These are phyloP conservation scores for Alosa alosa DNA, from an alignment of 2,113 vertebrate species.

Conservation along the genomic window DNA sequence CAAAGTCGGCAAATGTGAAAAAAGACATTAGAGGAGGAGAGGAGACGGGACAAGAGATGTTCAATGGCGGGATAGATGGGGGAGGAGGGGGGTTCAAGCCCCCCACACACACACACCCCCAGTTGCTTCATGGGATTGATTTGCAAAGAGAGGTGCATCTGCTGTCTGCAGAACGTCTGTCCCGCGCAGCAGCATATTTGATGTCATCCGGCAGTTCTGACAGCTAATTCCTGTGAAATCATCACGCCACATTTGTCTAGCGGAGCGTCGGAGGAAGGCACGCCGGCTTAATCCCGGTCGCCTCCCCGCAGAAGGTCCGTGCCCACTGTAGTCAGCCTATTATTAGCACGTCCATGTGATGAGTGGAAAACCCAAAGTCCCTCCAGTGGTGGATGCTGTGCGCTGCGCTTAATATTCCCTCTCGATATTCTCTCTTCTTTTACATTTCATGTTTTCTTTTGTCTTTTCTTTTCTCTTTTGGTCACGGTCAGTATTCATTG, in stretches of 20 bases:
- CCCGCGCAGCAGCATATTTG: slow-evolving; percentile 47
- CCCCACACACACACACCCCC: background rate
- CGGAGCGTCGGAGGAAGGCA: slow-evolving; percentile 63
- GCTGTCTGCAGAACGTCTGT: slow-evolving; percentile 56
- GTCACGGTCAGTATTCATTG: background rate
- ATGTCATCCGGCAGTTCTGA: slow-evolving; percentile 46
- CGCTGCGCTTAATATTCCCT: background rate
- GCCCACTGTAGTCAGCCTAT: background rate
- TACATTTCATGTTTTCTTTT: background rate
- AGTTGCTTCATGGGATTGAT: slow-evolving; percentile 13
- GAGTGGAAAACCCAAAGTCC: background rate
- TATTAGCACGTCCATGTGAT: background rate
- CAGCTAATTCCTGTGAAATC: slow-evolving; percentile 60
- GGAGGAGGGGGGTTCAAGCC: background rate
- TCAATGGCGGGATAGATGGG: background rate
- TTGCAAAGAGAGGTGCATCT: slow-evolving; percentile 48
- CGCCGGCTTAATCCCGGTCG: slow-evolving; percentile 49
- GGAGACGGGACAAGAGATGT: background rate
- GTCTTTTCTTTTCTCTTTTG: background rate
- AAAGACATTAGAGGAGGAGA: background rate
- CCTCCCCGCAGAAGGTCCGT: background rate
- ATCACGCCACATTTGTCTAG: slow-evolving; percentile 68
- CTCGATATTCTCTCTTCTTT: background rate
- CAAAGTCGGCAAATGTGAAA: slow-evolving; percentile 15
- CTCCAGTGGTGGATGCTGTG: background rate